Percentiles rank a stretch among this genome's conserved stretches.
These are phyloP conservation scores for Pungitius pungitius DNA, from an alignment of 2,113 vertebrate species.

Conservation along the genomic window DNA sequence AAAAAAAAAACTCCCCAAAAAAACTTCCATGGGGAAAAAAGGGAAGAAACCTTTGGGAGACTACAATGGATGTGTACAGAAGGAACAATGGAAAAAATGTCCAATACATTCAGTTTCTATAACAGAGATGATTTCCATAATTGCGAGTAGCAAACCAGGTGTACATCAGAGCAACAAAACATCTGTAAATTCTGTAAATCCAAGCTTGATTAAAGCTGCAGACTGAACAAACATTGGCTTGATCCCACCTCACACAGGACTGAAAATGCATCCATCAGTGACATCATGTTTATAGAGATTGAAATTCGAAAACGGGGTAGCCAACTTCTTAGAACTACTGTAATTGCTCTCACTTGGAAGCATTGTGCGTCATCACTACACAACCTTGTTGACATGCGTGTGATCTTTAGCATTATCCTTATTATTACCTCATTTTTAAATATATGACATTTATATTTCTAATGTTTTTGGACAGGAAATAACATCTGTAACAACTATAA, in stretches of 20 bases:
- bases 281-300: constrained; percentile 34
- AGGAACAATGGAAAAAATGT: too few relatives aligned
- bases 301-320: constrained; percentile 1
- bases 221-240: constrained; percentile 21
- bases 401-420: background rate
- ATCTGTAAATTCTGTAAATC: constrained; percentile 36
- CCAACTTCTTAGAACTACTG: constrained; percentile 3
- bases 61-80: too few relatives aligned
- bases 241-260: constrained; percentile 48
- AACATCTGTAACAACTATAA: background rate
- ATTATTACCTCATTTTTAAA: constrained; percentile 22
- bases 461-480: constrained; percentile 9
- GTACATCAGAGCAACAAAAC: constrained; percentile 9
- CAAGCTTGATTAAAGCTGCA: constrained; percentile 31
- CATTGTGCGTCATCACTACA: constrained; percentile 6
- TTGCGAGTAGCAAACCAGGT: too few relatives aligned
- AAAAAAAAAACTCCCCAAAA: too few relatives aligned
- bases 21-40: too few relatives aligned
- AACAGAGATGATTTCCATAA: too few relatives aligned
- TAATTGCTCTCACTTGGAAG: constrained; percentile 8
- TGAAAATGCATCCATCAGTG: constrained; percentile 9
- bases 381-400: constrained; percentile 10
- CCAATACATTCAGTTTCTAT: too few relatives aligned
- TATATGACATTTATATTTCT: constrained; percentile 1
- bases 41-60: too few relatives aligned